phyloP scores from a whole-genome alignment of 1,140 invertebrate species.

The Battus philenor region DNA sequence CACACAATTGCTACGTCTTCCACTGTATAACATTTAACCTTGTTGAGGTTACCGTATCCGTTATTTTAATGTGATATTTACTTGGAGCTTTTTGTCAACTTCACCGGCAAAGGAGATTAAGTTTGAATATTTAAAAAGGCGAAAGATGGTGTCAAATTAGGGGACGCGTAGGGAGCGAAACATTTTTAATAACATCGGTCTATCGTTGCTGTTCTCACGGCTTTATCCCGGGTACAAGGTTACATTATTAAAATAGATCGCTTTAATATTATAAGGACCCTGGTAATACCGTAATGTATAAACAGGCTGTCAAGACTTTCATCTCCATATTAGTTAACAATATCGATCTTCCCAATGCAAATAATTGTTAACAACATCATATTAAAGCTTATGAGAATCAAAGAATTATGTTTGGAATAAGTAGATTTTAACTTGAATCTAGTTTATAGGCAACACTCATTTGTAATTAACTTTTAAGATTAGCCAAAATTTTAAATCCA shows the following conservation, averaged over 20 bases:
- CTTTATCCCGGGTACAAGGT: constrained; percentile 3
- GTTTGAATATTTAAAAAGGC: constrained; percentile 14
- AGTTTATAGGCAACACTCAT: too few species aligned
- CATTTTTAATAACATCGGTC: constrained; percentile 15
- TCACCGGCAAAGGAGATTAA: constrained; percentile 12
- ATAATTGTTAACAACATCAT: too few species aligned
- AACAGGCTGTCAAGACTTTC: too few species aligned
- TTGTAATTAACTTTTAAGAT: too few species aligned
- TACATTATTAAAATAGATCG: constrained; percentile 10
- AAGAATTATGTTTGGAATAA: too few species aligned
- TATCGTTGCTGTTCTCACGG: constrained; percentile 6
- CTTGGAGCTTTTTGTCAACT: constrained; percentile 9
- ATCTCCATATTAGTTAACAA: too few species aligned
- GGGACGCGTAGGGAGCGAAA: constrained; percentile 12
- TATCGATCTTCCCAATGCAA: too few species aligned
- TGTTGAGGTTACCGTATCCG: constrained; percentile 5
- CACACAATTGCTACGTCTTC: neutral
- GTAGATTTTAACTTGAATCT: too few species aligned
- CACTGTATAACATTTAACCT: neutral
- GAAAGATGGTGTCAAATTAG: constrained; percentile 17
- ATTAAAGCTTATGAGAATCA: too few species aligned
- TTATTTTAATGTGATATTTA: constrained; percentile 11
- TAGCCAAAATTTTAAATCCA: too few species aligned
- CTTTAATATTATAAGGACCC: constrained; percentile 8
- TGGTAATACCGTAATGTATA: too few species aligned